Conservation (phyloP, 2,113 vertebrate species). For the Herpetotheres cachinnans region DNA sequence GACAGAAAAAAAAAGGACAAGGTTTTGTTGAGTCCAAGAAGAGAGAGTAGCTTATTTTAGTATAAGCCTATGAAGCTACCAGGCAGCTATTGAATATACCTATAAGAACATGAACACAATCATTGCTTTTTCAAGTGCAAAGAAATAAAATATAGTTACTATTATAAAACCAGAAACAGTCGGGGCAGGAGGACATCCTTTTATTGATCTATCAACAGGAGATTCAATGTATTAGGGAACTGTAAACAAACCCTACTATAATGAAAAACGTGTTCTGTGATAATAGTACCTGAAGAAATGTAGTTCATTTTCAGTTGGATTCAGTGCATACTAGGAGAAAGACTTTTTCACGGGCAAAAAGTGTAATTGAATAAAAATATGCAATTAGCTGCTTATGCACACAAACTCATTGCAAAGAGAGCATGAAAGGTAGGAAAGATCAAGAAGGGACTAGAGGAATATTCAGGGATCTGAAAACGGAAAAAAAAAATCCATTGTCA, state of each 20-base stretch:
- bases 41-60: neutral
- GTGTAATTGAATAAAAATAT: neutral
- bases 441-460: neutral
- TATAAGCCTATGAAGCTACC: neutral
- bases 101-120: neutral
- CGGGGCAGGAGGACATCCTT: neutral
- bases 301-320: neutral
- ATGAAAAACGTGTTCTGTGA: neutral
- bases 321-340: neutral
- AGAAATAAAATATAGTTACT: neutral
- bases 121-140: neutral
- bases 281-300: neutral
- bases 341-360: neutral
- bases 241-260: neutral
- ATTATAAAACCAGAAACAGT: neutral
- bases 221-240: neutral
- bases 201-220: neutral
- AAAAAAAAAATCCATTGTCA: neutral
- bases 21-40: neutral
- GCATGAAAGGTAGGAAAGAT: neutral
- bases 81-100: neutral
- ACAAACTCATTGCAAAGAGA: neutral
- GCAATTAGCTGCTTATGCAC: neutral
- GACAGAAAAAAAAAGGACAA: neutral
- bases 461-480: neutral